Conservation (phyloP, 2,888 invertebrate genomes). For the Eupithecia tripunctaria region DNA sequence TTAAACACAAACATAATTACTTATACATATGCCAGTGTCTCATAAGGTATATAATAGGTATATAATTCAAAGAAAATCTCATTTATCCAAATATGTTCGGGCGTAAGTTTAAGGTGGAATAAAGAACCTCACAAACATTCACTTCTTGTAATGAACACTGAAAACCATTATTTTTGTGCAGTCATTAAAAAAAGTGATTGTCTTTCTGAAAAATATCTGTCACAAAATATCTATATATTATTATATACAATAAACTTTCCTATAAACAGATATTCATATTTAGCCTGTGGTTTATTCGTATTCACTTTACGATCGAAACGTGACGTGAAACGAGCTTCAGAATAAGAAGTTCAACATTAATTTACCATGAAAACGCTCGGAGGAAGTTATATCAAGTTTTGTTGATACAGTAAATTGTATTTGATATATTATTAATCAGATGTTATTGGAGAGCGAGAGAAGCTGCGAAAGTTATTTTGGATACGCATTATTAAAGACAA, state of each 20-base stretch:
- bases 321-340: slow-evolving; percentile 11
- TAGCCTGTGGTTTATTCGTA: background rate
- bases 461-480: background rate
- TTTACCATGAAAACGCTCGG: slow-evolving; percentile 19
- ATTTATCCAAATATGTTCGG: too few relatives aligned
- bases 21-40: too few relatives aligned
- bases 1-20: too few relatives aligned
- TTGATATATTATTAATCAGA: slow-evolving; percentile 8
- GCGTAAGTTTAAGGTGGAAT: too few relatives aligned
- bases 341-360: slow-evolving; percentile 17
- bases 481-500: background rate
- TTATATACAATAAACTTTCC: background rate
- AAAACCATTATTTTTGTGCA: too few relatives aligned
- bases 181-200: background rate
- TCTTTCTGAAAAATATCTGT: background rate
- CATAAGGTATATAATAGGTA: too few relatives aligned
- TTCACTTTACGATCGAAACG: slow-evolving; percentile 18
- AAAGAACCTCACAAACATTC: too few relatives aligned
- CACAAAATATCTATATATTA: background rate
- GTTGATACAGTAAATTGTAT: slow-evolving; percentile 17
- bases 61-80: too few relatives aligned
- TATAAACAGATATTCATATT: background rate
- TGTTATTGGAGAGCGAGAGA: background rate
- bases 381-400: slow-evolving; percentile 11
- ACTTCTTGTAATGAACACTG: too few relatives aligned